phyloP scores from a whole-genome alignment of 1,140 invertebrate species.

The Bombus turneri region DNA sequence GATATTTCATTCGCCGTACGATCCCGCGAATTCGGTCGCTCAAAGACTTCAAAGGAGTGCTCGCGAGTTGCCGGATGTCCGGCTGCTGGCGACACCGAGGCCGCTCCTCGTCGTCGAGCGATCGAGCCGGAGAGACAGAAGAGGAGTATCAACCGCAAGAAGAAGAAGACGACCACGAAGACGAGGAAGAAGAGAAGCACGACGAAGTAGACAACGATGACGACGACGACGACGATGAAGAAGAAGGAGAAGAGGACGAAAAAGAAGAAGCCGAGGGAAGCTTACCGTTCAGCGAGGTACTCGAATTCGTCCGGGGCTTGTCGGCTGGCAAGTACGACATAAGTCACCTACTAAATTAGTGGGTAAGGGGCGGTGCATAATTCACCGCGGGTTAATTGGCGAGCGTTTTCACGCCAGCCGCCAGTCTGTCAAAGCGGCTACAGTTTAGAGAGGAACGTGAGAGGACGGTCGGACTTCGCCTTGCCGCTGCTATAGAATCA shows the following conservation, averaged over 20 bases:
- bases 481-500: conserved; percentile 30
- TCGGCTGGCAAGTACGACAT: conserved; percentile 77
- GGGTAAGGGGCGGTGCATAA: conserved; percentile 77
- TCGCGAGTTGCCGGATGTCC: conserved; percentile 76
- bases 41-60: conserved; percentile 74
- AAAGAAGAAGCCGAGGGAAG: background rate
- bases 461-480: background rate
- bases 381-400: conserved; percentile 82
- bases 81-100: conserved; percentile 66
- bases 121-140: background rate
- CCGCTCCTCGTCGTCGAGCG: conserved; percentile 27
- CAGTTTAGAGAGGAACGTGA: conserved; percentile 57
- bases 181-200: background rate
- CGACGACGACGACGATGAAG: background rate
- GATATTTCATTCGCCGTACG: conserved; percentile 79
- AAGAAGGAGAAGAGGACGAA: conserved; percentile 9
- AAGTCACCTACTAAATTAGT: conserved; percentile 81
- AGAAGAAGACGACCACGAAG: background rate
- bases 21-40: conserved; percentile 70
- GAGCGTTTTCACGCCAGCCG: conserved; percentile 81
- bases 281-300: conserved; percentile 55
- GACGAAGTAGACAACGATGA: background rate
- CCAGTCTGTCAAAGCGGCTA: conserved; percentile 78
- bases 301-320: conserved; percentile 71
- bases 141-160: conserved; percentile 5